Evolutionary conservation across 2,888 invertebrate genomes (phyloP), one percentile per base, ranked within the genome.

Genomic region (Trachelus stipa): DNA sequence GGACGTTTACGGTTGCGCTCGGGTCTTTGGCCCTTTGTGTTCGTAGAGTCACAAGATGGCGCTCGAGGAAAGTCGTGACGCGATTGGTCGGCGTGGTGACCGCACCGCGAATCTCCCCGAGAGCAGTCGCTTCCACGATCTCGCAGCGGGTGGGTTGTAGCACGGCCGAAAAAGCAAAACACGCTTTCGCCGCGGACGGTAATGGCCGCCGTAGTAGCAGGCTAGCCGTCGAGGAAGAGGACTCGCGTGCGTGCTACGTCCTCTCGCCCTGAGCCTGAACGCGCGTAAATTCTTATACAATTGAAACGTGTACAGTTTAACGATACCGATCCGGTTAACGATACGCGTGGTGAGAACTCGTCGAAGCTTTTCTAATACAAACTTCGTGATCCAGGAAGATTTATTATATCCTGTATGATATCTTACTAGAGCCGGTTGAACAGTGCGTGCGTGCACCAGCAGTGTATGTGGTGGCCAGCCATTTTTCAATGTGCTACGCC

Each of bases 11-110:
- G 86, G 78, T 80, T 77, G 74, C 81, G 77, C 79, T 86, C 84
- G 87, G 82, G 75, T 81, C 81, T 80, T 80, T 78, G 81, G 81
- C 83, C 81, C 87, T 84, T 86, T 83, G 84, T 82, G 82, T 76
- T 87, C 83, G 87, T 85, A 82, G 82, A 76, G 81, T 78, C 80
- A 83, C 86, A 87, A 86, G 87, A 86, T 86, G 86, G 86, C 86
- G 86, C 83, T 83, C 82, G 86, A 84, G 81, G 83, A 83, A 83
- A 81, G 85, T 79, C 79, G 82, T 79, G 75, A 75, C 76, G 83
- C 81, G 81, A 85, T 85, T 85, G 85, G 85, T 85, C 85, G 86
- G 85, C 86, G 85, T 82, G 86, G 78, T 82, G 86, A 76, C 82
- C 85, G 86, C 85, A 84, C 83, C 85, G 84, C 85, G 84, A 85